These are phyloP conservation scores for Anhinga rufa DNA, from an alignment of 2,113 vertebrate species.

Conservation along the genomic window DNA sequence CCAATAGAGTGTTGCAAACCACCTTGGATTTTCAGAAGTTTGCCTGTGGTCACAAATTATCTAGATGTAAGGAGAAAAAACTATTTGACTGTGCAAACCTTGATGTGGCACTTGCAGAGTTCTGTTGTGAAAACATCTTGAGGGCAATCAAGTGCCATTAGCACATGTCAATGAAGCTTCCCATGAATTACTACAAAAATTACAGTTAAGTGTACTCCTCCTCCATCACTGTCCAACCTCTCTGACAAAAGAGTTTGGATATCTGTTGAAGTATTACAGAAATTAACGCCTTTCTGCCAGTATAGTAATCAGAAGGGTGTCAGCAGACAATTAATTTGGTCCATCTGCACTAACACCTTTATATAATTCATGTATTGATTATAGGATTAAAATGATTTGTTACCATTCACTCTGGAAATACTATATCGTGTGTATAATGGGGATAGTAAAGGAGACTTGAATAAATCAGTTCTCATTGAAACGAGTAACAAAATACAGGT, in stretches of 20 bases:
- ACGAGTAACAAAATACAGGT: background rate
- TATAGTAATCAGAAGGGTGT: slow-evolving; percentile 78
- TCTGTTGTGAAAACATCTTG: slow-evolving; percentile 83
- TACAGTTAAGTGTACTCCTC: slow-evolving; percentile 63
- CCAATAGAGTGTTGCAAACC: slow-evolving; percentile 74
- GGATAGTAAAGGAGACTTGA: background rate
- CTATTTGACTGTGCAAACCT: slow-evolving; percentile 73
- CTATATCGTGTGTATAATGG: background rate
- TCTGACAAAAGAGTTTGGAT: slow-evolving; percentile 79
- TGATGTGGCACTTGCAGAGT: slow-evolving; percentile 66
- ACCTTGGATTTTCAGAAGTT: slow-evolving; percentile 81
- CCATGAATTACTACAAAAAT: slow-evolving; percentile 74
- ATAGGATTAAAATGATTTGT: slow-evolving; percentile 48
- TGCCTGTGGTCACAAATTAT: slow-evolving; percentile 82
- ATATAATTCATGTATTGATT: slow-evolving; percentile 84
- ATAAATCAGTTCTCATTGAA: background rate
- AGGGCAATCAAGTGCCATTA: slow-evolving; percentile 80
- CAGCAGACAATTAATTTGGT: slow-evolving; percentile 84
- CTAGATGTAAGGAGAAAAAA: slow-evolving; percentile 78
- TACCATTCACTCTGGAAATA: background rate
- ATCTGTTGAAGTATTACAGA: slow-evolving; percentile 79
- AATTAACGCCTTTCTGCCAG: slow-evolving; percentile 82
- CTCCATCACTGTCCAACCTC: slow-evolving; percentile 77
- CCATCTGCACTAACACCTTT: slow-evolving; percentile 75
- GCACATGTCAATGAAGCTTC: slow-evolving; percentile 78